Percentiles rank a stretch among this genome's conserved stretches.
Conservation (phyloP, 2,113 vertebrate species). For the Tylochromis polylepis region DNA sequence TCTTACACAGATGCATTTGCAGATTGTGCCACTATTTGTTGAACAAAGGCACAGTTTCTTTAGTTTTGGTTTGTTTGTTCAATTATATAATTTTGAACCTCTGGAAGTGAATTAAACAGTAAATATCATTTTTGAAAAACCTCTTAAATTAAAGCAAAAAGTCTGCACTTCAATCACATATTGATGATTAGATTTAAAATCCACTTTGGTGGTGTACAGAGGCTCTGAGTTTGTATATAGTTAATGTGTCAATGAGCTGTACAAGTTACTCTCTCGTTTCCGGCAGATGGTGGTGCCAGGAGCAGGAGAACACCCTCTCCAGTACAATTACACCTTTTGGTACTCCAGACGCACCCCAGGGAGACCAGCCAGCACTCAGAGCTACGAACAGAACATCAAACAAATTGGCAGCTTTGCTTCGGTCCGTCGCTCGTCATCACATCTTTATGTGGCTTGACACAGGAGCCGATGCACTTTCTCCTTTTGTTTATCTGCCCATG, state of each 20-base stretch:
- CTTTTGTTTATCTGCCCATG: background rate
- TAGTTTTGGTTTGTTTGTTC: background rate
- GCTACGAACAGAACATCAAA: slow-evolving; percentile 83
- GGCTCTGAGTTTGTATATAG: background rate
- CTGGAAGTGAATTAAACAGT: background rate
- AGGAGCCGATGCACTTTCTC: background rate
- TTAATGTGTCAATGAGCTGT: background rate
- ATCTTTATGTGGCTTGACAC: background rate
- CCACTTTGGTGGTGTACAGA: background rate
- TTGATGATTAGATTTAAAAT: background rate
- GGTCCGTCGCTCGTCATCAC: slow-evolving; percentile 32
- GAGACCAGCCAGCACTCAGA: slow-evolving; percentile 79
- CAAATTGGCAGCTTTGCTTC: slow-evolving; percentile 81
- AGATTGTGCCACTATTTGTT: background rate
- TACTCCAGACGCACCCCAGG: slow-evolving; percentile 81
- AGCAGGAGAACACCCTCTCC: slow-evolving; percentile 78
- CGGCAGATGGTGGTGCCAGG: slow-evolving; percentile 72
- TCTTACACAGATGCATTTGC: background rate
- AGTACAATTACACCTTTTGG: slow-evolving; percentile 83
- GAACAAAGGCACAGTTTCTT: background rate
- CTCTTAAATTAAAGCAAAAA: background rate
- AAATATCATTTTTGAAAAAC: background rate
- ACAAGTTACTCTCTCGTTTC: background rate
- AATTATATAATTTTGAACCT: background rate
- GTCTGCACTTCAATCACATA: background rate